Evolutionary conservation across 1,140 invertebrate genomes (phyloP).

Genomic region (Tetragonula clypearis): DNA sequence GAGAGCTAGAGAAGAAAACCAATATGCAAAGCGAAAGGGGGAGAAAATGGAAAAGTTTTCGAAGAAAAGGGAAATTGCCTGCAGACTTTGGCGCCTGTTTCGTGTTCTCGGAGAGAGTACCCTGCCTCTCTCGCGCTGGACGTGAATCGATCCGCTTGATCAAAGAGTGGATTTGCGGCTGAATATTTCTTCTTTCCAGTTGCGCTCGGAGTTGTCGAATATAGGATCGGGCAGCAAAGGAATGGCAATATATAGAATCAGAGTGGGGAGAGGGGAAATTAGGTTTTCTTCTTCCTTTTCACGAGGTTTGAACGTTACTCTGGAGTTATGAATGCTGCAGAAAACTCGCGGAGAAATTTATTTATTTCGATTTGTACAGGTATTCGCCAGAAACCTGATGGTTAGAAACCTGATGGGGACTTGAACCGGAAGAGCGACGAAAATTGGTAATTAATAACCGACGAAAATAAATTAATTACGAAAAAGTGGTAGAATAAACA

Average conservation of each 20-base stretch:
- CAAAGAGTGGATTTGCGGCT: not conserved
- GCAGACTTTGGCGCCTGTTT: constrained; percentile 19
- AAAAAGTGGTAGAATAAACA: too few relatives aligned
- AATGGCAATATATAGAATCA: not conserved
- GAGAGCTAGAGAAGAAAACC: constrained; percentile 23
- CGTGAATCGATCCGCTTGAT: constrained; percentile 8
- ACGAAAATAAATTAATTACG: too few relatives aligned
- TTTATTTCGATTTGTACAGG: too few relatives aligned
- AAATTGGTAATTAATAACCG: too few relatives aligned
- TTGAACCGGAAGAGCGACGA: too few relatives aligned
- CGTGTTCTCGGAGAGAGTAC: not conserved
- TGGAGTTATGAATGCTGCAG: not conserved
- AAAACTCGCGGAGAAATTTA: too few relatives aligned
- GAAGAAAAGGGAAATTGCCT: constrained; percentile 33
- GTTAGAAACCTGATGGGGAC: too few relatives aligned
- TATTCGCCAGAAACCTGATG: too few relatives aligned
- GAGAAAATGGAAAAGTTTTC: constrained; percentile 47
- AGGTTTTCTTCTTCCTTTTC: not conserved
- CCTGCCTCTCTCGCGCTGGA: not conserved
- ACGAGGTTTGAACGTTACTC: too few relatives aligned
- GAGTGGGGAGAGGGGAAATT: not conserved
- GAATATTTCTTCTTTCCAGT: not conserved
- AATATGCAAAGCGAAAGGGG: constrained; percentile 34
- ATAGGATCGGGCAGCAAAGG: not conserved
- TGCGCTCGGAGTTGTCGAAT: not conserved